Conservation (phyloP, 2,113 vertebrate genomes). For the Lophotis ruficrista region DNA sequence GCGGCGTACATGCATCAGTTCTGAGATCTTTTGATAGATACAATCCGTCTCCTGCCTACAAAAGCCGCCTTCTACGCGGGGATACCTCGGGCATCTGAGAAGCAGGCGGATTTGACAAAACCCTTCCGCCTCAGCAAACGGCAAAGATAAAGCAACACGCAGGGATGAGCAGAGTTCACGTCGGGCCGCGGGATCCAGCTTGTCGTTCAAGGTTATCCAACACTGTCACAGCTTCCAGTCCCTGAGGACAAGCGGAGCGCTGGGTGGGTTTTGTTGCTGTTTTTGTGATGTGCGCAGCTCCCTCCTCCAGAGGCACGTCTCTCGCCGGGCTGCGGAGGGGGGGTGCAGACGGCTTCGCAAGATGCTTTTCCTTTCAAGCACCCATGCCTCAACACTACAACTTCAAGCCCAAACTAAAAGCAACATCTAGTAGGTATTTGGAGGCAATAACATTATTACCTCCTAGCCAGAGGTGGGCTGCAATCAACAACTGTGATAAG, state of each 20-base stretch:
- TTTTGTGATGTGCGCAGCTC: background rate
- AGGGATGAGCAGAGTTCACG: background rate
- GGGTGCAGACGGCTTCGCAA: background rate
- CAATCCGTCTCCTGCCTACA: background rate
- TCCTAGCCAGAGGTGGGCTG: background rate
- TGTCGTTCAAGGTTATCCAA: constrained; percentile 1
- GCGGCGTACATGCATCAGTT: background rate
- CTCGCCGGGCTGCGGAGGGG: background rate
- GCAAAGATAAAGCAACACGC: background rate
- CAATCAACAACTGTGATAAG: background rate
- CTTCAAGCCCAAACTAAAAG: background rate
- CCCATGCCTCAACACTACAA: background rate
- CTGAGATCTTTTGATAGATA: background rate
- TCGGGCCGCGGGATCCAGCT: accelerated
- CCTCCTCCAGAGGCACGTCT: background rate
- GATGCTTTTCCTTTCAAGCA: background rate
- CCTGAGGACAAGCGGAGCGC: background rate
- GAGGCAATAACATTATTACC: background rate
- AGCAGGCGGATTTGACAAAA: background rate
- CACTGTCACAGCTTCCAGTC: background rate
- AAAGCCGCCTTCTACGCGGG: background rate
- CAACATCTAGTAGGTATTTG: background rate
- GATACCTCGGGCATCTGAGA: background rate
- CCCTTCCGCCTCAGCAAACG: background rate
- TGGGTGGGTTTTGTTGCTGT: background rate